Base-by-base conservation (phyloP, 2,888 invertebrate species). In the Neoitamus cyanurus region DNA sequence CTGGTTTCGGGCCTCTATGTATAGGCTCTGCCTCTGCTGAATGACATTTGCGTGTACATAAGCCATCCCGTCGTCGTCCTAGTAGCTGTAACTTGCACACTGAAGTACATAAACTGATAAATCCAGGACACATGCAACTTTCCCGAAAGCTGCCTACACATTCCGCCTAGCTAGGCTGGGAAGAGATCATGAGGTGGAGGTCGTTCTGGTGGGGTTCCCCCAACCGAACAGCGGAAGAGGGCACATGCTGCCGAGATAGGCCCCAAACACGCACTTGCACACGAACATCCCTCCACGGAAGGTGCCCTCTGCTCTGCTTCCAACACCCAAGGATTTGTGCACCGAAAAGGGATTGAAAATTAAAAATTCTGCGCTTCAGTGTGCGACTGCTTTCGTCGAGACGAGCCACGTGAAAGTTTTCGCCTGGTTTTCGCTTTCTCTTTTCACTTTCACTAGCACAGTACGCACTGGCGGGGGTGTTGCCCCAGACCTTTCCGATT, bases 121-220 rank as follows among this genome's bases (percentile, higher is more conserved):
- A 82, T 82, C 82, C 82, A 69, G 82, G 69, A 37, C 82, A 69
- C 82, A 82, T 82, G 82, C 82, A 82, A 82, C 82, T 82, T 69
- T 69, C 34, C 15, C 36, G 82, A 30, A 69, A 30, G 69, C 11
- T 58, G 58, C 58, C 58, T 34, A 25, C n/a, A 73, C 25, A 15
- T 31, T 48, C 42, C 48, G 25, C 48, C 30, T 31, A 78, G 25
- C n/a, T 30, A 4, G 31, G 48, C 30, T 48, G 42, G 46, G 20
- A 20, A 36, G 69, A 34, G 37, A 73, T 36, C 13, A 3, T n/a
- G 36, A 77, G 77, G 46, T 46, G 30, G 77, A 37, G n/a, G 30
- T 20, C 69, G 28, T 7, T 75, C 34, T 25, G 42, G 1, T 36
- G 34, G 36, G 20, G n/a, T 31, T n/a, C 9, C 30, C 28, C 11